phyloP scores from a whole-genome alignment of 2,888 invertebrate species.

The Euproctis similis region DNA sequence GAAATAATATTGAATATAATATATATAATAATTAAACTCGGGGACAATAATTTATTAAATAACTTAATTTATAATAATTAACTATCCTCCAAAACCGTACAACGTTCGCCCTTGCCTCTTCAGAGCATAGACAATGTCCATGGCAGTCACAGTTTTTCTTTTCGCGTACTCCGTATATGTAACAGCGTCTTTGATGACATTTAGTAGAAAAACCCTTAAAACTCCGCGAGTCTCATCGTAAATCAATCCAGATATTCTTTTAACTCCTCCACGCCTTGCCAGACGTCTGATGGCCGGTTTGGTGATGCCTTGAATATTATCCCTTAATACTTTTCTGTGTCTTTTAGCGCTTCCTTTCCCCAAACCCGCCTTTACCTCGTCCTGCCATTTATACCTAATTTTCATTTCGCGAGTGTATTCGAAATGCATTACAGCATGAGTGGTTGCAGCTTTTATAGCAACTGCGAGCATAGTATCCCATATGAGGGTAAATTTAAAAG shows the following conservation, averaged over 20 bases:
- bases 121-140: conserved; percentile 92
- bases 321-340: conserved; percentile 86
- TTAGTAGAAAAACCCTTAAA: conserved; percentile 87
- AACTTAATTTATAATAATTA: conserved; percentile 1
- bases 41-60: conserved; percentile 8
- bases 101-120: conserved; percentile 86
- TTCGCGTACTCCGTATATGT: conserved; percentile 92
- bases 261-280: conserved; percentile 82
- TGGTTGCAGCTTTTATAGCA: too few relatives aligned
- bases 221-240: conserved; percentile 88
- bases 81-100: conserved; percentile 85
- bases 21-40: conserved; percentile 2
- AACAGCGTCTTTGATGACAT: conserved; percentile 89
- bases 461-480: too few relatives aligned
- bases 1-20: conserved; percentile 6
- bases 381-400: conserved; percentile 82
- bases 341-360: conserved; percentile 89
- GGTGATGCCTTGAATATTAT: conserved; percentile 88
- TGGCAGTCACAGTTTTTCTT: conserved; percentile 90
- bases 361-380: conserved; percentile 85
- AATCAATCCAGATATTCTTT: conserved; percentile 83
- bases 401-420: too few relatives aligned
- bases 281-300: conserved; percentile 86
- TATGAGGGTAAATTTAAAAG: too few relatives aligned
- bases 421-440: too few relatives aligned